These are phyloP conservation scores for Agonopterix arenella DNA, from an alignment of 2,888 invertebrate species.

Conservation along the genomic window DNA sequence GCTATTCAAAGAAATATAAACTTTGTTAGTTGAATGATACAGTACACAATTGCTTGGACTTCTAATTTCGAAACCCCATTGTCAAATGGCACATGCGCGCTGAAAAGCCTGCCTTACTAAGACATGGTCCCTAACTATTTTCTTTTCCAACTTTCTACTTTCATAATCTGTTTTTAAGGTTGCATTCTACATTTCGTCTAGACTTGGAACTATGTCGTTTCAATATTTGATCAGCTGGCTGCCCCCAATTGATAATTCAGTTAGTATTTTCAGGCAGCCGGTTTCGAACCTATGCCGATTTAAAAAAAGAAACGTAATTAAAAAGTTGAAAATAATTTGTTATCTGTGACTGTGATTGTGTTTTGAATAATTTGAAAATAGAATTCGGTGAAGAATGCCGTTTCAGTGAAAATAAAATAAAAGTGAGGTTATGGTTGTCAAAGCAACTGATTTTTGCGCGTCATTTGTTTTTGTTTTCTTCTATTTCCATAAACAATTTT, in stretches of 20 bases:
- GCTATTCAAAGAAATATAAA: not conserved
- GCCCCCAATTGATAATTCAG: constrained; percentile 68
- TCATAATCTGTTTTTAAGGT: constrained; percentile 40
- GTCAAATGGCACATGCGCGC: constrained; percentile 57
- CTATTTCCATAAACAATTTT: not conserved
- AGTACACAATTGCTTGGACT: not conserved
- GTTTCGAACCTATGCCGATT: constrained; percentile 36
- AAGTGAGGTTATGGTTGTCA: constrained; percentile 27
- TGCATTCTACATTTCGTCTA: constrained; percentile 30
- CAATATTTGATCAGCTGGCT: constrained; percentile 68
- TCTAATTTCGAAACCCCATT: constrained; percentile 36
- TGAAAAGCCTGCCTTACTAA: constrained; percentile 35
- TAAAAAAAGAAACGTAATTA: constrained; percentile 15
- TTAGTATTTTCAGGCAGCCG: constrained; percentile 48
- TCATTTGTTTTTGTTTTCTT: constrained; percentile 23
- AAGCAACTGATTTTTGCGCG: constrained; percentile 26
- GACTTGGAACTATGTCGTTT: constrained; percentile 44
- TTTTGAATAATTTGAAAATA: constrained; percentile 12
- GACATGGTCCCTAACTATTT: constrained; percentile 35
- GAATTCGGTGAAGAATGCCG: not conserved
- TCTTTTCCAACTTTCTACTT: constrained; percentile 37
- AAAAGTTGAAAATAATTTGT: constrained; percentile 8
- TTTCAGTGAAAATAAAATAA: not conserved
- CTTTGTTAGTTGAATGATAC: not conserved
- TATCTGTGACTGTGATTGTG: constrained; percentile 14